Evolutionary conservation across 2,888 invertebrate genomes (phyloP), one percentile per base, ranked within the genome.

Genomic region (Agapetus fuscipes): DNA sequence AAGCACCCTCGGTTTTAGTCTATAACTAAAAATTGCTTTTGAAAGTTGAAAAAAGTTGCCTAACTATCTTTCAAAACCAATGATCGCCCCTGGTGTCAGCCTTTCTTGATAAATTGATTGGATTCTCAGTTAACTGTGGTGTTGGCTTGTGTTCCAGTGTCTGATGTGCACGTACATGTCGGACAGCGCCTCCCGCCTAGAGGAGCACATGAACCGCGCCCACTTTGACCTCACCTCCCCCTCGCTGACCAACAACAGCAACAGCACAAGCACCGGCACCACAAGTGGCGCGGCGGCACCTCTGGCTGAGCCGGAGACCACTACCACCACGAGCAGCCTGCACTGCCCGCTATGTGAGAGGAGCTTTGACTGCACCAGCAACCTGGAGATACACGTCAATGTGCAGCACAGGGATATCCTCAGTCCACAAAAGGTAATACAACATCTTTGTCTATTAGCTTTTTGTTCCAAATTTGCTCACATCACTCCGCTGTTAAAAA

Each of bases 321-420:
- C 9, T 24, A 7, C 31, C 7, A 24, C 34, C 34, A 17, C 17
- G 57, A 51, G 50, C 46, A 61, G 67, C 7, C 83, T 76, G 51
- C 78, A 80, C 48, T 89, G 89, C 56, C 88, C 89, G 0, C 72
- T 89, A 30, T 89, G 89, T 61, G 74, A 78, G 43, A 75, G 75
- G 49, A 73, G 76, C 33, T 85, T 84, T 55, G 70, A 74, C 31
- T 78, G 78, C 50, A 77, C 79, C n/a, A 76, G 81, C 2, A 85
- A 86, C 56, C 73, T 89, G 34, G 87, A 88, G 60, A 62, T 86
- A 34, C 90, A 90, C 56, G 87, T 89, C 1, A 88, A 88, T 62
- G 81, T 84, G 40, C 86, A 85, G 53, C 88, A 89, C 57, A 73
- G 78, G 53, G 87, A 87, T 63, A 81, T 86, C 50, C 64, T 85